These are phyloP conservation scores for Rana temporaria DNA, from an alignment of 2,113 vertebrate genomes.

Conservation along the genomic window DNA sequence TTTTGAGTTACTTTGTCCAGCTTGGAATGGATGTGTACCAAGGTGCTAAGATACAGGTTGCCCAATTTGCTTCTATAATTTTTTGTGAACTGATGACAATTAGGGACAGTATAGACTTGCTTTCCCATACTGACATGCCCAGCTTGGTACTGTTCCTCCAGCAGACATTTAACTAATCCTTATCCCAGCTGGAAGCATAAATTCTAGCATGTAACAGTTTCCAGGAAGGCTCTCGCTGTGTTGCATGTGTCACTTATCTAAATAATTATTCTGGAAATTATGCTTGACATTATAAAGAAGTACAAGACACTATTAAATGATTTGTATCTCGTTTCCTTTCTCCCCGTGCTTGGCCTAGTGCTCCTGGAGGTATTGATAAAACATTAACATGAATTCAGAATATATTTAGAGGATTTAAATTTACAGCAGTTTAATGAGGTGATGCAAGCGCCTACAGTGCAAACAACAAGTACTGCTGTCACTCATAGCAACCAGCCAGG, in stretches of 20 bases:
- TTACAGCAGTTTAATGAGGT: constrained; percentile 16
- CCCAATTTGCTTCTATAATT: no score
- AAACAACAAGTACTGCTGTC: no score
- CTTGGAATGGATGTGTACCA: no score
- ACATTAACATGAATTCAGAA: constrained; percentile 40
- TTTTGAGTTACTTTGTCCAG: no score
- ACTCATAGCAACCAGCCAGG: no score
- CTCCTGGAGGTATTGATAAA: constrained; percentile 39
- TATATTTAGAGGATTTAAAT: neutral
- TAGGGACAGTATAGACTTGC: neutral
- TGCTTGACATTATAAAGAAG: constrained; percentile 47
- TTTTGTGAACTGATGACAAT: no score
- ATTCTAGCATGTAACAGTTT: constrained; percentile 1
- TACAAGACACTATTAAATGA: constrained; percentile 37
- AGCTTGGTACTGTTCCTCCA: neutral
- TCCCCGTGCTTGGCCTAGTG: constrained; percentile 15
- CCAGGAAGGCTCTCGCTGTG: constrained; percentile 47
- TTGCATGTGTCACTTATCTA: constrained; percentile 40
- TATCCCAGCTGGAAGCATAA: constrained; percentile 42
- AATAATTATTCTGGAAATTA: constrained; percentile 53
- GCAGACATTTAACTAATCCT: constrained; percentile 49
- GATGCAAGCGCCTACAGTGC: neutral
- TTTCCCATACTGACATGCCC: constrained; percentile 1
- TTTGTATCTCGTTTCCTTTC: constrained; percentile 29
- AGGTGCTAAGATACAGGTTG: no score